A percentile compares a stretch with the other conserved stretches of the same genome.
phyloP scores from a whole-genome alignment of 1,140 invertebrate genomes.

The Euwallacea similis region DNA sequence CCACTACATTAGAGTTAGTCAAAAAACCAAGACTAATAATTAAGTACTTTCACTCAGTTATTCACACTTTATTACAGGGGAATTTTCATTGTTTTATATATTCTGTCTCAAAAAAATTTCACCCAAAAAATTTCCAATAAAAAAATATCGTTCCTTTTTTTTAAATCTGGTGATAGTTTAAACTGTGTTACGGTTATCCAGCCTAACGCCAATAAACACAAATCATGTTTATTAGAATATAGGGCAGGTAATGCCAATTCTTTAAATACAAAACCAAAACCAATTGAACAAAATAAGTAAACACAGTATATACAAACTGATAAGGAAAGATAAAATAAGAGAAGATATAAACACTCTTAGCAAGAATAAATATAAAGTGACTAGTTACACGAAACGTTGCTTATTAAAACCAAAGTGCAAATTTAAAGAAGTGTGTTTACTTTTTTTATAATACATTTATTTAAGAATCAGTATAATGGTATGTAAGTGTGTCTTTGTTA shows the following conservation, averaged over 20 bases:
- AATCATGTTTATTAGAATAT: no score
- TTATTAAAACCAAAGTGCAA: slow-evolving; percentile 16
- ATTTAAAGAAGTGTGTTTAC: slow-evolving; percentile 24
- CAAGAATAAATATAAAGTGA: slow-evolving; percentile 10
- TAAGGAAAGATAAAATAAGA: not conserved
- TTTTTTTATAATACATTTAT: slow-evolving; percentile 13
- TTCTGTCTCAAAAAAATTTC: slow-evolving; percentile 35
- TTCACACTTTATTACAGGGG: slow-evolving; percentile 25
- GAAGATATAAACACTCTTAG: slow-evolving; percentile 17
- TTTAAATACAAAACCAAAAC: no score
- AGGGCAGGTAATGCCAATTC: not conserved
- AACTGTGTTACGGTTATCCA: not conserved
- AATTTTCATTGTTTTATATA: slow-evolving; percentile 13
- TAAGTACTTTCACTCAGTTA: slow-evolving; percentile 19
- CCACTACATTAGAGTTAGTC: slow-evolving; percentile 13
- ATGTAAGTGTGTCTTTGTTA: slow-evolving; percentile 32
- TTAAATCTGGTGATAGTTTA: slow-evolving; percentile 36
- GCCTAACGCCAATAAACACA: no score
- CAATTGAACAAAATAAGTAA: slow-evolving; percentile 9
- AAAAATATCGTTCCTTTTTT: slow-evolving; percentile 22
- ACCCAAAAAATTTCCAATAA: no score
- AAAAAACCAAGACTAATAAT: slow-evolving; percentile 32
- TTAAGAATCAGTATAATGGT: slow-evolving; percentile 29
- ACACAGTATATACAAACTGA: slow-evolving; percentile 33
- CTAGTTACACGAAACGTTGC: slow-evolving; percentile 1